These are phyloP conservation scores for Campoletis sonorensis DNA, from an alignment of 1,140 invertebrate genomes.

Conservation along the genomic window DNA sequence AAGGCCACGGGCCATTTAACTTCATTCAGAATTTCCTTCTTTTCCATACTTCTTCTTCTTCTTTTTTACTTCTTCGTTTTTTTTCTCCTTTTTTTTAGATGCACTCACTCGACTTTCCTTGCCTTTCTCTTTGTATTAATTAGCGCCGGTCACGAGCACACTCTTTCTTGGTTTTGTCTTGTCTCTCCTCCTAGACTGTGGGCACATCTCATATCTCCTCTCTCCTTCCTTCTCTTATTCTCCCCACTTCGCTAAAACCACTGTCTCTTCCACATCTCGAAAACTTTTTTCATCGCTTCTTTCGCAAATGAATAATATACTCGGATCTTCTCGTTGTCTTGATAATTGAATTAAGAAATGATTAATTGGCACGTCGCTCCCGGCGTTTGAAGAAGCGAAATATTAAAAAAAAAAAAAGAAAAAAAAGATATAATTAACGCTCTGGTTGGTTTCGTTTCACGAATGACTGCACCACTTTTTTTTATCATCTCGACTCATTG, in stretches of 20 bases:
- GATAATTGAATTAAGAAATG: constrained; percentile 22
- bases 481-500: too few relatives aligned
- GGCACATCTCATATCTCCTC: constrained; percentile 3
- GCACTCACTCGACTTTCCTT: constrained; percentile 15
- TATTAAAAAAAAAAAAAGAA: neutral
- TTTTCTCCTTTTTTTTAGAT: constrained; percentile 3
- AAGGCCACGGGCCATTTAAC: constrained; percentile 44
- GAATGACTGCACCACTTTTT: too few relatives aligned
- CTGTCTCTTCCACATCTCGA: constrained; percentile 12
- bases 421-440: neutral
- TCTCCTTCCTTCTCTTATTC: neutral
- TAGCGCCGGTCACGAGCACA: constrained; percentile 43
- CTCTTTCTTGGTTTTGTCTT: constrained; percentile 28
- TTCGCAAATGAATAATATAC: constrained; percentile 31
- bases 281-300: constrained; percentile 30
- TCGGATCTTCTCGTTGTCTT: neutral
- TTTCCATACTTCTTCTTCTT: constrained; percentile 5
- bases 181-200: constrained; percentile 3
- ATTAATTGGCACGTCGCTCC: constrained; percentile 24
- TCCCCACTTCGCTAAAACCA: neutral
- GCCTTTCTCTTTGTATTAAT: constrained; percentile 40
- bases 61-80: constrained; percentile 1
- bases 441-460: too few relatives aligned
- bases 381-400: neutral
- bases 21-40: constrained; percentile 34